Conservation (phyloP, 2,888 invertebrate species). For the Drosophila picticornis region DNA sequence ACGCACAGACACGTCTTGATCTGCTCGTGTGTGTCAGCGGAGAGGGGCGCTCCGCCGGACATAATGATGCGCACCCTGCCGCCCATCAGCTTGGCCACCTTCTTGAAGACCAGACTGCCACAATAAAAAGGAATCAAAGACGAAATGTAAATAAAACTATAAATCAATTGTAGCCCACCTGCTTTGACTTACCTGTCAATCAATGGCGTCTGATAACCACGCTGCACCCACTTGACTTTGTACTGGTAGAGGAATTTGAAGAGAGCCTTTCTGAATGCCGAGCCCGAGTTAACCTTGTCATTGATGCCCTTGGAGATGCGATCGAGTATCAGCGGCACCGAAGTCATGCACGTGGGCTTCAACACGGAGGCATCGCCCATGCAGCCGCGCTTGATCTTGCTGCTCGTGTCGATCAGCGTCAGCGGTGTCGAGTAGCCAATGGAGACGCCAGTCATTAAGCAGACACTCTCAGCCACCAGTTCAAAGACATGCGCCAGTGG, state of each 20-base stretch:
- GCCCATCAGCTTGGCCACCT: conserved; percentile 90
- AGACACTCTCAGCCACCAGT: conserved; percentile 95
- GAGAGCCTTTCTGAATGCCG: conserved; percentile 91
- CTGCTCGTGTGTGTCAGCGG: conserved; percentile 97
- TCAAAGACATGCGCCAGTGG: conserved; percentile 99
- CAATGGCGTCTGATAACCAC: conserved; percentile 93
- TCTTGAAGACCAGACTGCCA: conserved; percentile 84
- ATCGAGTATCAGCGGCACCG: conserved; percentile 99
- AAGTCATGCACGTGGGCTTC: conserved; percentile 96
- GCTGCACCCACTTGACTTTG: conserved; percentile 93
- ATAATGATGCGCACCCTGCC: conserved; percentile 95
- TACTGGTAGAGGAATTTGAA: conserved; percentile 98
- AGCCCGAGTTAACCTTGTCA: conserved; percentile 95
- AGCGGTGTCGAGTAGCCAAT: conserved; percentile 98
- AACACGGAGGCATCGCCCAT: conserved; percentile 97
- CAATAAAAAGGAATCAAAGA: not conserved
- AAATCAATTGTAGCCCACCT: not conserved
- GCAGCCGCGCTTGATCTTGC: conserved; percentile 97
- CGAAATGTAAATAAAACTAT: not conserved
- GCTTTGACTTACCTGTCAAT: conserved; percentile 87
- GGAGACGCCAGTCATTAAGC: conserved; percentile 93
- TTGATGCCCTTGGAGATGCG: conserved; percentile 98
- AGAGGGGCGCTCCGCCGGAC: conserved; percentile 97
- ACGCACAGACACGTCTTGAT: conserved; percentile 96
- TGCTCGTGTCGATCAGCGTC: conserved; percentile 96